phyloP scores from a whole-genome alignment of 2,797 vertebrate species.

The Fistularia commersonii region DNA sequence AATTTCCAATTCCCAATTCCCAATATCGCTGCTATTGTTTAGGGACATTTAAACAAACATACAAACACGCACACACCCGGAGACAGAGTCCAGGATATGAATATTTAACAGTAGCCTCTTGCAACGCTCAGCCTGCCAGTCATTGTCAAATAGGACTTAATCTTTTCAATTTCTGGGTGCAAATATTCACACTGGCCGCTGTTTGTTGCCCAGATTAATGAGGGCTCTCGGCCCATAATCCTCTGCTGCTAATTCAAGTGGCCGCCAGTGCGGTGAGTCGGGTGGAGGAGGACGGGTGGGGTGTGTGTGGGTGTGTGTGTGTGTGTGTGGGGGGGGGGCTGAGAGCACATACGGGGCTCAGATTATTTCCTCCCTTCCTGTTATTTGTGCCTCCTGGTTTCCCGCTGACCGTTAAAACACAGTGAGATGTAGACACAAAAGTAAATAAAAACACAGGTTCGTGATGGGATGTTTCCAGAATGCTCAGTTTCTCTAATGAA shows the following conservation, averaged over 20 bases:
- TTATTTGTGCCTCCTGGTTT: constrained; percentile 13
- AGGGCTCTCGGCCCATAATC: constrained; percentile 96
- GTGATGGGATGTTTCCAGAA: too few relatives aligned
- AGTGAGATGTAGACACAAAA: too few relatives aligned
- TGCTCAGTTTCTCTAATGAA: too few relatives aligned
- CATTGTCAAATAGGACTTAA: constrained; percentile 99
- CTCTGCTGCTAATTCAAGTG: constrained; percentile 99
- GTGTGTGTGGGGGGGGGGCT: too few relatives aligned
- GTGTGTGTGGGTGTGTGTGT: too few relatives aligned
- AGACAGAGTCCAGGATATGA: constrained; percentile 79
- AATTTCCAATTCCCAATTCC: too few relatives aligned
- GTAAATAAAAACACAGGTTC: too few relatives aligned
- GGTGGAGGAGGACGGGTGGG: constrained; percentile 76
- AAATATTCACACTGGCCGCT: constrained; percentile 99
- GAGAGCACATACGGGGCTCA: constrained; percentile 81
- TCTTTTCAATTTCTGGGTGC: constrained; percentile 99
- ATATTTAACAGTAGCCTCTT: constrained; percentile 99
- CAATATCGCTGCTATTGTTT: constrained; percentile 20
- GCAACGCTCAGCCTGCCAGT: constrained; percentile 91
- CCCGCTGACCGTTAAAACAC: background rate
- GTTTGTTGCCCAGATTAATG: constrained; percentile 99
- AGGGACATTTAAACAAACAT: constrained; percentile 17
- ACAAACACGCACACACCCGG: constrained; percentile 10
- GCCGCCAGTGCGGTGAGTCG: constrained; percentile 82
- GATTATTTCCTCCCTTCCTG: constrained; percentile 74